phyloP scores from a whole-genome alignment of 2,888 invertebrate species.

The Tenthredo livida region DNA sequence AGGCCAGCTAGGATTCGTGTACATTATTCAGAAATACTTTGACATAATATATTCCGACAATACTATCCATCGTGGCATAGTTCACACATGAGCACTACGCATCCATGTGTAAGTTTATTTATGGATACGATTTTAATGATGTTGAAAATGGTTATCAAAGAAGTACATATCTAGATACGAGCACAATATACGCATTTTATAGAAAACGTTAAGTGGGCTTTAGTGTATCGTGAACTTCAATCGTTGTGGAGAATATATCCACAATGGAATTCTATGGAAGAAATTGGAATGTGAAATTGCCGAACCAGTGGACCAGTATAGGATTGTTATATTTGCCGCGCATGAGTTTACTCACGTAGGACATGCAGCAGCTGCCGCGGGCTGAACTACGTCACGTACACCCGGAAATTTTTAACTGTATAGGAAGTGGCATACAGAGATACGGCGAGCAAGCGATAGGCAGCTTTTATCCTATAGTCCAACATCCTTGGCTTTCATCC shows the following conservation, averaged over 20 bases:
- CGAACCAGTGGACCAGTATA: constrained; percentile 1
- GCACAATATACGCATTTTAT: not conserved
- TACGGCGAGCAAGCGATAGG: not conserved
- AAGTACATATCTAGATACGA: no score
- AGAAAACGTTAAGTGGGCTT: not conserved
- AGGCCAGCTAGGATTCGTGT: no score
- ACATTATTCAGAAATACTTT: no score
- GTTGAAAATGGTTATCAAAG: no score
- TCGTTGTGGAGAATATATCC: not conserved
- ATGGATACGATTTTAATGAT: no score
- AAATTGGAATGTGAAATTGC: not conserved
- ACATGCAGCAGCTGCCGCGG: not conserved
- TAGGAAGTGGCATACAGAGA: not conserved
- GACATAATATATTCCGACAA: no score
- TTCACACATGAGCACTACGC: no score
- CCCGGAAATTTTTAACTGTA: not conserved
- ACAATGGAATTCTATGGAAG: not conserved
- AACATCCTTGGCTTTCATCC: not conserved
- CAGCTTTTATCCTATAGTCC: not conserved
- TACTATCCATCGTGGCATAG: no score
- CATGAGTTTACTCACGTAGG: constrained; percentile 22
- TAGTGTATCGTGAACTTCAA: not conserved
- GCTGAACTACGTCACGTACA: not conserved
- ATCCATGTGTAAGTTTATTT: no score
- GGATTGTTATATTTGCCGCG: not conserved